Base-by-base conservation (phyloP, 2,797 vertebrate species). In the Sciaenops ocellatus region DNA sequence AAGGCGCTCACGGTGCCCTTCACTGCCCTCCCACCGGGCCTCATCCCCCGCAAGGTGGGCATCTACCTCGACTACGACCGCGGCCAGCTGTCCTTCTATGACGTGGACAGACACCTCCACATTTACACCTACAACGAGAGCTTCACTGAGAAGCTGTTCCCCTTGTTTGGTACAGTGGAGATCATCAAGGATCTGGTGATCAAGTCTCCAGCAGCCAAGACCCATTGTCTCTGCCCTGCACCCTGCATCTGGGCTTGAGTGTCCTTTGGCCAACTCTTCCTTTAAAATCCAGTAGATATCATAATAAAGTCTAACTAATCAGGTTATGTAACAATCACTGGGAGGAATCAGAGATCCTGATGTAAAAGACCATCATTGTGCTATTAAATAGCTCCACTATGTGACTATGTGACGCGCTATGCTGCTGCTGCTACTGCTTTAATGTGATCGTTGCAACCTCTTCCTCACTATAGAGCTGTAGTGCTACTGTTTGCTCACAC, bases 1-100 rank as follows among this genome's bases (percentile, higher is more conserved):
- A 96, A 96, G 88, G 96, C 96, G 0, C 94, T 96, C 67, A 96
- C 95, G 0, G 95, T 96, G 69, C 95, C 95, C 56, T 96, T 91
- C 89, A 96, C 96, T 0, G 28, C 93, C 16, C 93, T 96, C 79
- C 94, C 95, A 0, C 72, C 93, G 0, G 71, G 77, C 73, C 93
- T 95, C 85, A 95, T 95, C 76, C 94, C 95, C 38, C 85, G 86
- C 72, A 95, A 87, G 80, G 93, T 96, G 62, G 96, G 95, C 10
- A 54, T 96, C 83, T 94, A 95, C 88, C 92, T 96, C 3, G 96
- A 96, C 88, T 94, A 94, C 46, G 90, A 93, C 42, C 83, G 80
- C 0, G 92, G 92, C 67, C 95, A 96, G 90, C 90, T 96, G 85
- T 95, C 95, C 82, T 96, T 96, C 90, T 96, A 96, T 17, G 92